Evolutionary conservation across 1,140 invertebrate genomes (phyloP).

Genomic region (Limonius californicus): DNA sequence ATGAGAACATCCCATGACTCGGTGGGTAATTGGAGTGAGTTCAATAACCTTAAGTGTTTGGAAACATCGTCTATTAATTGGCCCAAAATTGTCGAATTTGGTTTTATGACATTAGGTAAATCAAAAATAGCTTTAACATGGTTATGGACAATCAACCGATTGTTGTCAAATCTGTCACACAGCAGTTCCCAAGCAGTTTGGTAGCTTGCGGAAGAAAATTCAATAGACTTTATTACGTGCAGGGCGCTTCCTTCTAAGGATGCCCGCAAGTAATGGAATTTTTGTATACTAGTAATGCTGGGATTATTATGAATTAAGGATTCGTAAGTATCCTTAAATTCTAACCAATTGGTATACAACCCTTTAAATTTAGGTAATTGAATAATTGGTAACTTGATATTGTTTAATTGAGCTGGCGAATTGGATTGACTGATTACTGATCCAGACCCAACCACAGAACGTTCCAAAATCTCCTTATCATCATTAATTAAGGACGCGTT

Average conservation of each 20-base stretch:
- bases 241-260: not conserved
- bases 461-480: too few species aligned
- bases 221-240: not conserved
- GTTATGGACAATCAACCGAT: not conserved
- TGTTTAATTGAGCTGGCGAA: too few species aligned
- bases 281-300: constrained; percentile 9
- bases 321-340: constrained; percentile 11
- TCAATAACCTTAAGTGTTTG: constrained; percentile 9
- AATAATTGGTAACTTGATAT: constrained; percentile 17
- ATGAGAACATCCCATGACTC: constrained; percentile 8
- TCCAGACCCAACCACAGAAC: too few species aligned
- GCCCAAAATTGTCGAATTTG: not conserved
- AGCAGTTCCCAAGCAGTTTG: constrained; percentile 8
- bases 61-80: not conserved
- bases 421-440: too few species aligned
- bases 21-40: not conserved
- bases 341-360: constrained; percentile 15
- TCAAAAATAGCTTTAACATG: constrained; percentile 12
- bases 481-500: too few species aligned
- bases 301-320: constrained; percentile 17
- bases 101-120: not conserved
- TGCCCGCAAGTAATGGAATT: too few species aligned
- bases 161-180: constrained; percentile 5
- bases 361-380: constrained; percentile 20
- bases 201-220: constrained; percentile 11